Base-by-base conservation (phyloP, 1,140 invertebrate genomes). In the Eciton burchellii region DNA sequence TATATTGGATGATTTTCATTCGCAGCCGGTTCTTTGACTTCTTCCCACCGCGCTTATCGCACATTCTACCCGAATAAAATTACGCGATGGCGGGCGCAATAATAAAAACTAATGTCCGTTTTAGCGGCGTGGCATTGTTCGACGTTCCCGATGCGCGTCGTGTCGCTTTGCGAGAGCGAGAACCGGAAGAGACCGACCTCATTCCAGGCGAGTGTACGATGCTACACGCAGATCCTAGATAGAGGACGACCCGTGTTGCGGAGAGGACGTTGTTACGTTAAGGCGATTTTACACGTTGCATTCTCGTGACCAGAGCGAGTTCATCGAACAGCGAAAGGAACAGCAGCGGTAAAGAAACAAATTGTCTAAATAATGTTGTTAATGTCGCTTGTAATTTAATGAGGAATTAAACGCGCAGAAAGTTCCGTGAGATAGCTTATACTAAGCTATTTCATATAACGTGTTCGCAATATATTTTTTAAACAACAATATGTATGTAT, bases 101-200 rank as follows among this genome's bases (percentile, higher is more conserved):
- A 76, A 76, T 76, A 76, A 76, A 76, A 87, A 87, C 85, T 87
- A 87, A 87, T 87, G 86, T 87, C 83, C 79, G 79, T 84, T 85
- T 87, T 85, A 87, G 85, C 85, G 79, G 70, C 71, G 72, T 84
- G n/a, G n/a, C 81, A 87, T 87, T 87, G 85, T 87, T 86, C 73
- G 84, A 76, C 45, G 70, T 71, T 66, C 72, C 65, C 77, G 79
- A 83, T 56, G 84, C n/a, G 71, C 62, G 72, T 43, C 56, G 79
- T 41, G 43, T 24, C 59, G 73, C 54, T 70, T 82, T 57, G 54
- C 62, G 85, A 54, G 68, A 63, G 65, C 29, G 73, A 76, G 62
- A 76, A 76, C 49, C 73, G 73, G 29, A 65, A 65, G 59, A 24
- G 47, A 76, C 45, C 59, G 59, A 52, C 29, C 60, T 65, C 60